Conservation (phyloP, 2,113 vertebrate genomes). For the Craseonycteris thonglongyai region DNA sequence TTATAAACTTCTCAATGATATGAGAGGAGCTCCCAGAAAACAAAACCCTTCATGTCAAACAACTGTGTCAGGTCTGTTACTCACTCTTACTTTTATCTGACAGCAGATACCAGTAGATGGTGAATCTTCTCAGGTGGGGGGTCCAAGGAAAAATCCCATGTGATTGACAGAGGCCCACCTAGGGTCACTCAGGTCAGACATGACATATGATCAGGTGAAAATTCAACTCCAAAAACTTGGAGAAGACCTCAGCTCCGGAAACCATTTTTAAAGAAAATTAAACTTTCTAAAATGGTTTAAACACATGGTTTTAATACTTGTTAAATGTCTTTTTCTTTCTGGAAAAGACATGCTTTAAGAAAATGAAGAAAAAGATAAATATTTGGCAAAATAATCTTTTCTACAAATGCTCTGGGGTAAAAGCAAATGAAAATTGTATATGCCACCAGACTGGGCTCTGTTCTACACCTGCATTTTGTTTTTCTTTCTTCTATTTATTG, state of each 20-base stretch:
- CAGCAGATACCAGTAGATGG: background rate
- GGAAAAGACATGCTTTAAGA: conserved; percentile 68
- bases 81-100: background rate
- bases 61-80: background rate
- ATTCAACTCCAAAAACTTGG: conserved; percentile 57
- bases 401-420: conserved; percentile 55
- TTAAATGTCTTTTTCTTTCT: conserved; percentile 66
- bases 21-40: conserved; percentile 29
- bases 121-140: background rate
- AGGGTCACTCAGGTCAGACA: conserved; percentile 15
- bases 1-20: conserved; percentile 27
- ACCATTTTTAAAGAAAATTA: conserved; percentile 50
- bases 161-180: conserved; percentile 27
- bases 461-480: conserved; percentile 40
- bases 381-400: conserved; percentile 51
- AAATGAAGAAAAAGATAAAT: conserved; percentile 65
- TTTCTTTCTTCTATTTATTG: conserved; percentile 27
- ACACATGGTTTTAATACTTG: conserved; percentile 59
- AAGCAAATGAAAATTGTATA: conserved; percentile 61
- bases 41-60: background rate
- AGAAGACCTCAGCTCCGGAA: conserved; percentile 53
- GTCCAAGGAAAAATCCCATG: conserved; percentile 17
- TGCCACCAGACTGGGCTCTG: conserved; percentile 46
- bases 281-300: conserved; percentile 65
- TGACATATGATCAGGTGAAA: conserved; percentile 57